A percentile compares a stretch with the other conserved stretches of the same genome.
Evolutionary conservation across 2,113 vertebrate genomes (phyloP).

Genomic region (Microcebus tavaratra): DNA sequence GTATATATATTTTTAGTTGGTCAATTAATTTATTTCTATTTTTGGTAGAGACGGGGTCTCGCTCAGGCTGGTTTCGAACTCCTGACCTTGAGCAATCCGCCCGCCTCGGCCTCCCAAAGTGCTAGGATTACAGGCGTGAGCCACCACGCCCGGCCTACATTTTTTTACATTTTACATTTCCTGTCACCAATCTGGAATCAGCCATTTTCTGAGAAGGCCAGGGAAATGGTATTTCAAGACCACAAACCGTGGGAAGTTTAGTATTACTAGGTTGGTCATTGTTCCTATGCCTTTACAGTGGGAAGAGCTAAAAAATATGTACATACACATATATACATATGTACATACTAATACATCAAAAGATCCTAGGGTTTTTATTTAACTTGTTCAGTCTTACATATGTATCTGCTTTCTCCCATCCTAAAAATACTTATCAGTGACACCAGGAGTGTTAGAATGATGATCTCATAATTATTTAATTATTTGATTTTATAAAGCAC

Average conservation of each 20-base stretch:
- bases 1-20: no score
- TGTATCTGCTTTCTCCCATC: background rate
- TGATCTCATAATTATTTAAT: background rate
- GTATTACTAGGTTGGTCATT: slow-evolving; percentile 17
- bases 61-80: no score
- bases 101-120: no score
- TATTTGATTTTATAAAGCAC: slow-evolving; percentile 20
- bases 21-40: no score
- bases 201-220: background rate
- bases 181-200: background rate
- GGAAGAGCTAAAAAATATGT: background rate
- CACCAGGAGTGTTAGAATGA: background rate
- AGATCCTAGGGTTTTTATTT: background rate
- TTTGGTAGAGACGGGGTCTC: no score
- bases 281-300: slow-evolving; percentile 16
- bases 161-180: background rate
- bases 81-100: no score
- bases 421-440: background rate
- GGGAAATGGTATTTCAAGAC: background rate
- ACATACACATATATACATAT: background rate
- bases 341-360: background rate
- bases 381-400: background rate
- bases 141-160: no score
- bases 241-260: background rate
- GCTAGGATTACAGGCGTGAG: no score